Evolutionary conservation across 2,888 invertebrate species (phyloP), one percentile per base, ranked within the genome.

Genomic region (Osmoderma eremita): DNA sequence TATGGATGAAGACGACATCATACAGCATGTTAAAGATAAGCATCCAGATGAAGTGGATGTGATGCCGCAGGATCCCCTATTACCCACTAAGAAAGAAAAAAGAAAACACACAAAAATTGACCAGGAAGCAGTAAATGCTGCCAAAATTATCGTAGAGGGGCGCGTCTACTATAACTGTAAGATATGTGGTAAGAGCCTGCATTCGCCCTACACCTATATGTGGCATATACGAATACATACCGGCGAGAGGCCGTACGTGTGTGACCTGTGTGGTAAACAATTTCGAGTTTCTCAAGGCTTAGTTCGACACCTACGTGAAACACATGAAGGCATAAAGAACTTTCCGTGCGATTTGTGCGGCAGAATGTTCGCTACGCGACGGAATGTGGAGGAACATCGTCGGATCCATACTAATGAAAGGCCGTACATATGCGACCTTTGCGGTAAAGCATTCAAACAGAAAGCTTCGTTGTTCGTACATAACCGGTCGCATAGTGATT

Each of bases 251-350:
- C 88, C 89, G 0, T 89, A 86, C 78, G 86, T 88, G 1, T 90
- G 90, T 75, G 88, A 90, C 77, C 76, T 88, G 17, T 90, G 90
- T 77, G 89, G 89, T 1, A 88, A 88, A 73, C 86, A 86, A 75
- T 90, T 90, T 79, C 83, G 89, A 18, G 86, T 88, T n/a, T 87
- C 87, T 13, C 86, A 86, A 78, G 89, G 88, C 0, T 79, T 90
- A 22, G 85, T 85, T 50, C 82, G 89, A 0, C 90, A 90, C 75
- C 74, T 89, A 20, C 83, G 85, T 18, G 88, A 88, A 73, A 89
- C 89, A 1, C 90, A 90, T 79, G 86, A 86, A 71, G 84, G 86
- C 1, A 82, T 86, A 3, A 87, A 87, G 69, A 86, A 87, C 13
- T 86, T 86, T 77, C 77, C 85, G 0, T 90, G 90, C 79, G 82